phyloP scores from a whole-genome alignment of 2,113 vertebrate genomes.

The Campylomormyrus numenius region DNA sequence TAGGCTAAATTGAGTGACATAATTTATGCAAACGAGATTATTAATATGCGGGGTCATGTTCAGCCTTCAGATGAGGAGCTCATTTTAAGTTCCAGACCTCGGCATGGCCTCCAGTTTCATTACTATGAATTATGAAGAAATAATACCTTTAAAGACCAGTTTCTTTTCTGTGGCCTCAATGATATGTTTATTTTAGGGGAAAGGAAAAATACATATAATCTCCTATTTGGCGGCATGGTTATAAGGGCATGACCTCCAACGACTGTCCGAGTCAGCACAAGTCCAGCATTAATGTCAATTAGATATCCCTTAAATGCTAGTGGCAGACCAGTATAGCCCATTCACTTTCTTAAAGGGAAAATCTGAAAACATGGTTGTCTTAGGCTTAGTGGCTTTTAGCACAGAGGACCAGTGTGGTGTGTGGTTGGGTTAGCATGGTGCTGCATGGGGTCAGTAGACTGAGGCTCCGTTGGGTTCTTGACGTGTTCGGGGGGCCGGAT shows the following conservation, averaged over 20 bases:
- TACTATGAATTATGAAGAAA: slow-evolving; percentile 63
- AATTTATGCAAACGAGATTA: slow-evolving; percentile 63
- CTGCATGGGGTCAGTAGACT: neutral
- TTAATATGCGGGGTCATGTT: slow-evolving; percentile 64
- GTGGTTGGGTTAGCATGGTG: neutral
- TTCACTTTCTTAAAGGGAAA: neutral
- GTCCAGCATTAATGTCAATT: slow-evolving; percentile 12
- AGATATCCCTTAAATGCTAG: neutral
- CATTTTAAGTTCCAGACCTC: slow-evolving; percentile 53
- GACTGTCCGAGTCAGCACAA: slow-evolving; percentile 26
- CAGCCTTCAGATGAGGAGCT: slow-evolving; percentile 61
- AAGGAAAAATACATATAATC: slow-evolving; percentile 38
- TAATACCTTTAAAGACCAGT: slow-evolving; percentile 59
- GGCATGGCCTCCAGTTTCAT: slow-evolving; percentile 52
- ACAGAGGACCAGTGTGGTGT: neutral
- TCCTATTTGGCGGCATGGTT: slow-evolving; percentile 35
- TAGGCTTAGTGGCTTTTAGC: neutral
- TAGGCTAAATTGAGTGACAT: slow-evolving; percentile 54
- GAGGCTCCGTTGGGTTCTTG: neutral
- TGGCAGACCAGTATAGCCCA: neutral
- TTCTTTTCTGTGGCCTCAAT: slow-evolving; percentile 38
- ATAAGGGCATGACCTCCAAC: slow-evolving; percentile 17
- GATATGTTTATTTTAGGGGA: slow-evolving; percentile 41
- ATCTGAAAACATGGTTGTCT: neutral
- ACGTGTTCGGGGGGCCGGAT: neutral